phyloP scores from a whole-genome alignment of 2,113 vertebrate species.

The Myocastor coypus region DNA sequence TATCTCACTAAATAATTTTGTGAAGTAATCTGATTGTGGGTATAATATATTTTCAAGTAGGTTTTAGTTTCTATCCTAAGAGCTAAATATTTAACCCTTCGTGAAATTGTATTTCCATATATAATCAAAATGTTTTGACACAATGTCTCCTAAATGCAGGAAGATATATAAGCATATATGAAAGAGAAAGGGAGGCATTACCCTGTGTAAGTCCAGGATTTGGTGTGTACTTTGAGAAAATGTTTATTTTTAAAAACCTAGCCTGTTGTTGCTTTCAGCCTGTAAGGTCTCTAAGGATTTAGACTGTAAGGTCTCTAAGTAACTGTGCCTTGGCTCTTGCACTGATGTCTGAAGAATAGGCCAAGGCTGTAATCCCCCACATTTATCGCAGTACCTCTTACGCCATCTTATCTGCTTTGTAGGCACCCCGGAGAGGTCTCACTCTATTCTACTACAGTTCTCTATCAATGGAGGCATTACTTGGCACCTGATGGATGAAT shows the following conservation, averaged over 20 bases:
- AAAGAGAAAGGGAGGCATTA: background rate
- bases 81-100: slow-evolving; percentile 46
- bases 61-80: slow-evolving; percentile 34
- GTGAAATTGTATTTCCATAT: background rate
- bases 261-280: background rate
- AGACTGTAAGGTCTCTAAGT: background rate
- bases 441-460: slow-evolving; percentile 96
- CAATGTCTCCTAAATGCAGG: slow-evolving; percentile 34
- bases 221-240: background rate
- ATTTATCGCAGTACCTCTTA: background rate
- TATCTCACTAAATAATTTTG: slow-evolving; percentile 39
- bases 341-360: background rate
- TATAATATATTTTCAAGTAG: slow-evolving; percentile 44
- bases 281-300: background rate
- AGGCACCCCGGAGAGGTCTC: slow-evolving; percentile 97
- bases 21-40: slow-evolving; percentile 14
- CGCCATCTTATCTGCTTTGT: slow-evolving; percentile 57
- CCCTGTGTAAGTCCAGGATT: background rate
- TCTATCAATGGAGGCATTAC: slow-evolving; percentile 96
- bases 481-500: slow-evolving; percentile 97
- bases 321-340: background rate
- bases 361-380: background rate
- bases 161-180: background rate
- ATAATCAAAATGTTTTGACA: background rate
- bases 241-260: background rate